Evolutionary conservation across 2,113 vertebrate species (phyloP), one percentile per base, ranked within the genome.

Genomic region (Eolophus roseicapilla): DNA sequence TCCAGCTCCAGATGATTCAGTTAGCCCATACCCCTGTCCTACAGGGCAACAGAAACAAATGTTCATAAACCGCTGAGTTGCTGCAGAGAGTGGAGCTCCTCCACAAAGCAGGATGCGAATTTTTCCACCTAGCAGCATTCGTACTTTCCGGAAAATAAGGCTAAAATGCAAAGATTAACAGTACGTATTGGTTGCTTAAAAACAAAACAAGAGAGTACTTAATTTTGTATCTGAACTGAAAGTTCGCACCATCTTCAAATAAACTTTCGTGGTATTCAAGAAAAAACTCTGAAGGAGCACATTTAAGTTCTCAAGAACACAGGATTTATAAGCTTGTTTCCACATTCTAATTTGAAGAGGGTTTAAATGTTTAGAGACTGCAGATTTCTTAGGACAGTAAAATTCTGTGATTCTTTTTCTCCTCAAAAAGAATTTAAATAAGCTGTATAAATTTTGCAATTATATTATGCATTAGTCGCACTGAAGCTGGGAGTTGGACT

Each of bases 41-140:
- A 99, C 99, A 0, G 99, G 98, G 96, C 99, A 99, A 95, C 99
- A 99, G 82, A 99, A 98, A 60, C 99, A 99, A 88, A 99, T 99
- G 53, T 99, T 99, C 99, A 99, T 99, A 97, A 99, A 99, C 37
- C 98, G 97, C 87, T 99, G 99, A 1, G 99, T 99, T 31, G 98
- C 96, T 4, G 99, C 98, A 2, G 99, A 99, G 11, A 99, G 98
- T 0, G 99, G 99, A 6, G 99, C 99, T 10, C 99, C 99, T 3
- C 99, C 99, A 50, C 99, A 99, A 9, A 99, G 88, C 73, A 99
- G 95, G 18, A 99, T 86, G 10, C 99, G 98, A 7, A 97, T 98
- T 62, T 96, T 99, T 37, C 99, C 99, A 17, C 99, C 99, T 10
- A 99, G 96, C 90, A 99, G 97, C 83, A 98, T 97, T 59, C 98